These are phyloP conservation scores for Flexamia atlantica DNA, from an alignment of 2,888 invertebrate genomes.

Conservation along the genomic window DNA sequence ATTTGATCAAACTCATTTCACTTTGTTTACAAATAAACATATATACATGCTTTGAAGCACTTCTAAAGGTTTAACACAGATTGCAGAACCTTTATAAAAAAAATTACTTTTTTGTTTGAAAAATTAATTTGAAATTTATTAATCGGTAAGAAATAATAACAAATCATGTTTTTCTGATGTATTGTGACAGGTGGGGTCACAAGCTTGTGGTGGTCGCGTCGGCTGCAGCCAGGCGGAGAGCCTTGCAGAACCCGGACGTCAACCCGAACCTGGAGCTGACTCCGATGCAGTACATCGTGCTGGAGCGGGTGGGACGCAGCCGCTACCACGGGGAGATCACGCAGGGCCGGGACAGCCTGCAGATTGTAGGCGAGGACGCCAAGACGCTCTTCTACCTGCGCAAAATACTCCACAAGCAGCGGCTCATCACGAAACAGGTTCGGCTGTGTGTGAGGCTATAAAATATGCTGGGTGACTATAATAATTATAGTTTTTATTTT, in stretches of 20 bases:
- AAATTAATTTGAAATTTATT: too few species aligned
- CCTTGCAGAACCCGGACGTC: constrained; percentile 77
- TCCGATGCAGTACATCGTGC: constrained; percentile 81
- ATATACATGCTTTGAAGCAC: too few species aligned
- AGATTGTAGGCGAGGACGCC: constrained; percentile 77
- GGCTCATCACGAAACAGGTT: constrained; percentile 81
- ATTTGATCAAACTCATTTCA: too few species aligned
- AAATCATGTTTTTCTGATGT: too few species aligned
- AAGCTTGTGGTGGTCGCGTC: constrained; percentile 84
- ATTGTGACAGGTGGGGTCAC: constrained; percentile 80
- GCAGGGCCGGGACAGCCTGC: constrained; percentile 80
- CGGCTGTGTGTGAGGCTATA: too few species aligned
- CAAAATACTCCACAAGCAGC: constrained; percentile 79
- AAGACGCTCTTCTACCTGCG: constrained; percentile 82
- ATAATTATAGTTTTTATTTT: too few species aligned
- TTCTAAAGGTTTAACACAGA: too few species aligned
- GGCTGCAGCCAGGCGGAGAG: constrained; percentile 79
- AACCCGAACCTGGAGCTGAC: constrained; percentile 73
- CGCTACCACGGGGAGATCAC: constrained; percentile 84
- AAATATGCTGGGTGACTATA: too few species aligned
- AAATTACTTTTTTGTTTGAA: too few species aligned
- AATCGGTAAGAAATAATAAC: too few species aligned
- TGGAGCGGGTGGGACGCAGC: constrained; percentile 86
- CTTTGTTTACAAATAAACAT: too few species aligned
- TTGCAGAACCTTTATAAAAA: too few species aligned